Evolutionary conservation across 2,113 vertebrate genomes (phyloP).

Genomic region (Neopipo cinnamomea): DNA sequence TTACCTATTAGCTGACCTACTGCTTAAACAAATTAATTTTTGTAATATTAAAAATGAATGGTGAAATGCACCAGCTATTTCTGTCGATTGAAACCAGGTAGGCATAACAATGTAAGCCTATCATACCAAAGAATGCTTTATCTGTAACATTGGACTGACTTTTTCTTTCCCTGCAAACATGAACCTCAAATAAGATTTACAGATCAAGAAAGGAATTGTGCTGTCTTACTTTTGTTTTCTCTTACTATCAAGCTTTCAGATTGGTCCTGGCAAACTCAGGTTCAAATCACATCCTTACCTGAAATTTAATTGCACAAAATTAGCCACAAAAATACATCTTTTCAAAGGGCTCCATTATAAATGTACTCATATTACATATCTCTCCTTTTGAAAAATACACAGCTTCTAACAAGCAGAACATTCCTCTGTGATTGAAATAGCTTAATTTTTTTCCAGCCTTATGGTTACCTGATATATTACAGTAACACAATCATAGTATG

Average conservation of each 20-base stretch:
- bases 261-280: neutral
- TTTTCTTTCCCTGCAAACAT: no score
- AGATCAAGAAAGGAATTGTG: neutral
- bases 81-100: neutral
- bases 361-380: neutral
- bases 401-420: neutral
- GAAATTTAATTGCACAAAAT: neutral
- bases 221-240: neutral
- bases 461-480: neutral
- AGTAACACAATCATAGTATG: neutral
- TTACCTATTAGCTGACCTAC: neutral
- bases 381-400: neutral
- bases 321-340: neutral
- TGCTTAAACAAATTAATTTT: neutral
- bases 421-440: neutral
- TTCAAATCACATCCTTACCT: neutral
- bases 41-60: neutral
- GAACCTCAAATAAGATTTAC: neutral
- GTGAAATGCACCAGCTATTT: neutral
- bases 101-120: neutral
- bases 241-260: neutral
- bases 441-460: neutral
- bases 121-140: neutral
- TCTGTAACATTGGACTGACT: fast-evolving
- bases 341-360: neutral